These are phyloP conservation scores for Hartigia nigra DNA, from an alignment of 2,888 invertebrate genomes.

Conservation along the genomic window DNA sequence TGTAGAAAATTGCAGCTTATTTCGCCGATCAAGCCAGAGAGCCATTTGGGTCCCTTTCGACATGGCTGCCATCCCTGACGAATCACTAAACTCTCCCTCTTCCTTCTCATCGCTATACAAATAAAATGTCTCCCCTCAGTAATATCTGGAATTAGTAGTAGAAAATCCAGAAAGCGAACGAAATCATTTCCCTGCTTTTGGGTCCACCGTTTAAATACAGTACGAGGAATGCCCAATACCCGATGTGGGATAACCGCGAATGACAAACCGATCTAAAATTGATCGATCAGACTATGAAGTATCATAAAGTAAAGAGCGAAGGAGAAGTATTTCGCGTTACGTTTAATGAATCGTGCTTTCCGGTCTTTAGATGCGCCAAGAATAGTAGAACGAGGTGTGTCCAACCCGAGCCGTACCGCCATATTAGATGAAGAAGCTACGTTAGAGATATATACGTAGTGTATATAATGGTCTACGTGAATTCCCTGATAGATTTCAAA, in stretches of 20 bases:
- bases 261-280: neutral
- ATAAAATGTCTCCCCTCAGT: neutral
- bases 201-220: neutral
- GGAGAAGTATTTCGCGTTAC: neutral
- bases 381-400: constrained; percentile 17
- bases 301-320: neutral
- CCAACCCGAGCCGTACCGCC: neutral
- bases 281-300: neutral
- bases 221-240: neutral
- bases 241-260: neutral
- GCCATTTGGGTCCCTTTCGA: constrained; percentile 36
- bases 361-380: constrained; percentile 61
- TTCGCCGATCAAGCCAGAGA: constrained; percentile 40
- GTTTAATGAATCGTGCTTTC: constrained; percentile 61
- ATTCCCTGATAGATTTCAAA: neutral
- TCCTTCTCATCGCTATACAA: constrained; percentile 13
- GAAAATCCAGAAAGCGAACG: neutral
- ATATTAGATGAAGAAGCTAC: neutral
- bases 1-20: constrained; percentile 61
- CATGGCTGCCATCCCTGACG: constrained; percentile 42
- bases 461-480: neutral
- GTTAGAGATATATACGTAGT: constrained; percentile 9
- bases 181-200: neutral
- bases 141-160: neutral
- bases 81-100: constrained; percentile 43